Conservation (phyloP, 2,113 vertebrate species). For the Barnardius zonarius region DNA sequence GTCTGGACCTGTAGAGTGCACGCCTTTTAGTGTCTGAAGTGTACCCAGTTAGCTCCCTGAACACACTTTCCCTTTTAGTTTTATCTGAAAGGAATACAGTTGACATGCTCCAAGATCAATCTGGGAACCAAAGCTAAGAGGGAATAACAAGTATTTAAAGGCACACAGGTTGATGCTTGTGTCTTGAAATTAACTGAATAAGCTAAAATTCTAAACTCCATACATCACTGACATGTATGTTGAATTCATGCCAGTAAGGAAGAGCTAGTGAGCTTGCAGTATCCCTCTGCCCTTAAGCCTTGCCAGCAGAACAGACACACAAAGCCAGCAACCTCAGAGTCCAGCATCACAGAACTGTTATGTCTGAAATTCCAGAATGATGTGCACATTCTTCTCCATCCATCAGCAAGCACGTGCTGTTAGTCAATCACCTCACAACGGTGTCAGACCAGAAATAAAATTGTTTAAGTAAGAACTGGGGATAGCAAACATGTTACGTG, state of each 20-base stretch:
- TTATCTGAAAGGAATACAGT: neutral
- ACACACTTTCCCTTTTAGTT: neutral
- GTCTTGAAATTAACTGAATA: neutral
- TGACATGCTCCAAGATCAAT: neutral
- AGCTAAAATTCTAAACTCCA: neutral
- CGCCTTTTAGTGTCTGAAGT: neutral
- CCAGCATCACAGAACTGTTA: neutral
- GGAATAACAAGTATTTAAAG: neutral
- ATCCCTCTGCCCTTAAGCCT: neutral
- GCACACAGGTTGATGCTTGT: neutral
- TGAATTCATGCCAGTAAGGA: neutral
- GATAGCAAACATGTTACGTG: neutral
- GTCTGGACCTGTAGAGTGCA: neutral
- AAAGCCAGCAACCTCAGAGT: neutral
- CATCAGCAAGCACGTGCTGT: neutral
- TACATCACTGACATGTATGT: neutral
- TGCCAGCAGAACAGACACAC: neutral
- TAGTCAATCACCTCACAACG: neutral
- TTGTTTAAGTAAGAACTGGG: neutral
- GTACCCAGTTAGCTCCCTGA: neutral
- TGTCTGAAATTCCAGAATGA: neutral
- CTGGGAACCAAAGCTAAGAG: neutral
- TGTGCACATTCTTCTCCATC: neutral
- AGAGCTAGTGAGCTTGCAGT: neutral
- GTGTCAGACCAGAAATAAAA: neutral